Conservation (phyloP, 2,888 invertebrate species). For the Tridacna gigas region DNA sequence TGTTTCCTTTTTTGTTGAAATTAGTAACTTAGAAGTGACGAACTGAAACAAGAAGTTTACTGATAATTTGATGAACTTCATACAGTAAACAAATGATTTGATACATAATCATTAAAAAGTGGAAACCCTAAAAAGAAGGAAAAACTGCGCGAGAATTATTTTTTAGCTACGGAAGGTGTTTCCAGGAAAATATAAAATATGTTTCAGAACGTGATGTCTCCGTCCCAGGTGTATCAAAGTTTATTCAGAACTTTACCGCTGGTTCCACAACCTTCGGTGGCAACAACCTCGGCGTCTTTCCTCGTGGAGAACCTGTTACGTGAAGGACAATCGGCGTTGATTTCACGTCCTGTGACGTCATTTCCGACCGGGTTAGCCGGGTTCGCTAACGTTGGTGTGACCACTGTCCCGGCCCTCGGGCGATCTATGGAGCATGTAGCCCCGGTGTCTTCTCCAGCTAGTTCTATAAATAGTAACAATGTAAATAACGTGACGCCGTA, state of each 20-base stretch:
- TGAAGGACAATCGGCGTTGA: conserved; percentile 71
- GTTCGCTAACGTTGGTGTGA: conserved; percentile 43
- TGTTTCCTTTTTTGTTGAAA: too few species aligned
- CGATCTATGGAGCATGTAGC: conserved; percentile 50
- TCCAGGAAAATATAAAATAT: conserved; percentile 53
- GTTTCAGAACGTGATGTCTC: conserved; percentile 81
- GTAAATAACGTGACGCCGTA: conserved; percentile 72
- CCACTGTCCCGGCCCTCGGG: conserved; percentile 48
- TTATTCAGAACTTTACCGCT: conserved; percentile 75
- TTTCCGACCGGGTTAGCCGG: conserved; percentile 45
- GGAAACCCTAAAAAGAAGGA: too few species aligned
- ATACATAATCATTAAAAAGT: too few species aligned
- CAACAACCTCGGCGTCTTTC: conserved; percentile 70
- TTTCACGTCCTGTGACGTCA: conserved; percentile 63
- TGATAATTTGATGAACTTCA: too few species aligned
- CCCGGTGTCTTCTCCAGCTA: conserved; percentile 54
- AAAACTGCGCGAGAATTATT: too few species aligned
- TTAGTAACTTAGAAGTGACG: too few species aligned
- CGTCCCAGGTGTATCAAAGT: conserved; percentile 80
- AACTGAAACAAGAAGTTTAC: too few species aligned
- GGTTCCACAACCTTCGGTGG: conserved; percentile 65
- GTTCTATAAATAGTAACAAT: conserved; percentile 38
- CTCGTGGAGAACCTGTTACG: conserved; percentile 81
- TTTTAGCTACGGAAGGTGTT: too few species aligned
- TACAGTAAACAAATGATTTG: too few species aligned